Conservation (phyloP, 2,797 vertebrate genomes). For the Periparus ater region DNA sequence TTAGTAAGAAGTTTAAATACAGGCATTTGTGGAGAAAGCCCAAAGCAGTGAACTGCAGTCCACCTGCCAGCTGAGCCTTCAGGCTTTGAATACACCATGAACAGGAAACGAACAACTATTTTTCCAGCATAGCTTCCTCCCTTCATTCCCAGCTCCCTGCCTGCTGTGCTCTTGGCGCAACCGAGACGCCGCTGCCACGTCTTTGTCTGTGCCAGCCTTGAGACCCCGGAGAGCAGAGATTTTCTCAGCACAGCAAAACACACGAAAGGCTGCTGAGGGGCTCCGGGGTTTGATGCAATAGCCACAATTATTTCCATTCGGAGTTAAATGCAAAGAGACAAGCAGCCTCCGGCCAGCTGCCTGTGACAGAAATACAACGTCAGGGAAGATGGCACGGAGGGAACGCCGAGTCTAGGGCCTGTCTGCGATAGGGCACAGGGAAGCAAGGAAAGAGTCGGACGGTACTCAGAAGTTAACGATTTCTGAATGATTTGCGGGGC, state of each 20-base stretch:
- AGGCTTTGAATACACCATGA: not conserved
- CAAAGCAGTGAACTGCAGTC: not conserved
- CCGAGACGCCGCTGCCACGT: slow-evolving; percentile 25
- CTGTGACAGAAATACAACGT: not conserved
- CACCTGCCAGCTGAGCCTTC: slow-evolving; percentile 11
- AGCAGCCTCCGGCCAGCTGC: not conserved
- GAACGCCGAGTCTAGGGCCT: not conserved
- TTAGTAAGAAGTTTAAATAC: not conserved
- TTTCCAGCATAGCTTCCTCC: not conserved
- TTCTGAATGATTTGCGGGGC: not conserved
- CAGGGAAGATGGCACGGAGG: not conserved
- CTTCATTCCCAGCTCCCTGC: not conserved
- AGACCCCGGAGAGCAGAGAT: not conserved
- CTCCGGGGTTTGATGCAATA: not conserved
- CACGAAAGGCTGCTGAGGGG: not conserved
- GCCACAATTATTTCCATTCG: not conserved
- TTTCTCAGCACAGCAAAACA: not conserved
- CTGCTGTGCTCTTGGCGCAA: not conserved
- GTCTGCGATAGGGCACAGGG: not conserved
- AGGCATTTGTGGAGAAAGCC: not conserved
- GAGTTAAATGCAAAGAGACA: not conserved
- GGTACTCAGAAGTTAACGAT: fast-evolving
- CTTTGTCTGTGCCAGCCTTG: slow-evolving; percentile 59
- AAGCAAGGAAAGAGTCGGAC: too few relatives aligned
- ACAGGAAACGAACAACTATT: not conserved